phyloP scores from a whole-genome alignment of 2,797 vertebrate genomes.

The Simalia tracyae region DNA sequence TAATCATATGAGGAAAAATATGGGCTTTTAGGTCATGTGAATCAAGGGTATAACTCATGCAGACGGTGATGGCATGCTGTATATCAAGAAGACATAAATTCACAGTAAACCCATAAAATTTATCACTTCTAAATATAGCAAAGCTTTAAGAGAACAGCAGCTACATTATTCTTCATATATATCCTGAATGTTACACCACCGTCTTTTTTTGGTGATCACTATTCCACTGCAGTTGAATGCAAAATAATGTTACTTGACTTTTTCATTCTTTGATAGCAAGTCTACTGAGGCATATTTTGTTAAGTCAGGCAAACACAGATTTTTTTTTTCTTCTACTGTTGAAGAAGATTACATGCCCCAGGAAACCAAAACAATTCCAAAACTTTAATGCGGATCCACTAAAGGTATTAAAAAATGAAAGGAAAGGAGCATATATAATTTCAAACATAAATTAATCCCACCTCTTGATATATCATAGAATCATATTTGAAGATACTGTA shows the following conservation, averaged over 20 bases:
- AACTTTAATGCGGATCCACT: not conserved
- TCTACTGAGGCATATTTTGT: not conserved
- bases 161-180: constrained; percentile 19
- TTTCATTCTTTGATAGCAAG: not conserved
- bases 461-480: not conserved
- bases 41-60: not conserved
- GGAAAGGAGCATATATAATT: not conserved
- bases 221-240: not conserved
- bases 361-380: not conserved
- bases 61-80: not conserved
- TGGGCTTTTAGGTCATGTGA: not conserved
- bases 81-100: not conserved
- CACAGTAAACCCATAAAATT: not conserved
- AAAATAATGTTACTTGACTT: constrained; percentile 6
- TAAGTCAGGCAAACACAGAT: not conserved
- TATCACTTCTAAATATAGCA: constrained; percentile 15
- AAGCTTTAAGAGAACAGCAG: not conserved
- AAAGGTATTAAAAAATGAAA: not conserved
- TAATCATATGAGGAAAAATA: not conserved
- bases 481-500: not conserved
- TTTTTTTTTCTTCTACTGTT: not conserved
- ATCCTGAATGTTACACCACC: not conserved
- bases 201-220: not conserved
- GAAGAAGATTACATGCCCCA: not conserved
- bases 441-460: not conserved